phyloP scores from a whole-genome alignment of 2,888 invertebrate species.

The Ctenicera cuprea region DNA sequence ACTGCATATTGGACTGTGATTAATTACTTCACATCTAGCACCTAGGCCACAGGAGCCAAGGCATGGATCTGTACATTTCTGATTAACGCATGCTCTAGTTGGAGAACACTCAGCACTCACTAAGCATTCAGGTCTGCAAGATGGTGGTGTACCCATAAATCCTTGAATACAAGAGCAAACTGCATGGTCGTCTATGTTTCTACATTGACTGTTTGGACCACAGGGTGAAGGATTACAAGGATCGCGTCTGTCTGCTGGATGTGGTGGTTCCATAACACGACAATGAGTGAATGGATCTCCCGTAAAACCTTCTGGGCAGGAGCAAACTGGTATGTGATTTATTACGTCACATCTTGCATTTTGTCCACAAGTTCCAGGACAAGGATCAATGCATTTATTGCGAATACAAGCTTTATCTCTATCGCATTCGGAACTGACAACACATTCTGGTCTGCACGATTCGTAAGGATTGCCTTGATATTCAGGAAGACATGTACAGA shows the following conservation, averaged over 20 bases:
- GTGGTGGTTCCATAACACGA: conserved; percentile 63
- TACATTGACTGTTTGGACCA: conserved; percentile 76
- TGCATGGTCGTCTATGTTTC: conserved; percentile 72
- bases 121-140: conserved; percentile 75
- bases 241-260: conserved; percentile 62
- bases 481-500: conserved; percentile 78
- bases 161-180: conserved; percentile 75
- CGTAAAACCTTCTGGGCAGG: conserved; percentile 80
- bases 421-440: conserved; percentile 80
- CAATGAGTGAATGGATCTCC: conserved; percentile 79
- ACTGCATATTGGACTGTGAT: conserved; percentile 75
- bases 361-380: conserved; percentile 81
- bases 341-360: conserved; percentile 84
- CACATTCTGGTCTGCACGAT: conserved; percentile 83
- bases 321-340: conserved; percentile 83
- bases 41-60: conserved; percentile 75
- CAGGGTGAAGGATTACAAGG: conserved; percentile 75
- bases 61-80: conserved; percentile 77
- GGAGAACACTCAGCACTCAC: conserved; percentile 75
- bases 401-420: conserved; percentile 79
- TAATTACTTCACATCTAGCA: conserved; percentile 75
- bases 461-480: conserved; percentile 81
- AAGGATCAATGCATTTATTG: conserved; percentile 83
- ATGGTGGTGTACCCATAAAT: conserved; percentile 76
- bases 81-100: conserved; percentile 73